Conservation (phyloP, 2,888 invertebrate species). For the Mythimna lalbum region DNA sequence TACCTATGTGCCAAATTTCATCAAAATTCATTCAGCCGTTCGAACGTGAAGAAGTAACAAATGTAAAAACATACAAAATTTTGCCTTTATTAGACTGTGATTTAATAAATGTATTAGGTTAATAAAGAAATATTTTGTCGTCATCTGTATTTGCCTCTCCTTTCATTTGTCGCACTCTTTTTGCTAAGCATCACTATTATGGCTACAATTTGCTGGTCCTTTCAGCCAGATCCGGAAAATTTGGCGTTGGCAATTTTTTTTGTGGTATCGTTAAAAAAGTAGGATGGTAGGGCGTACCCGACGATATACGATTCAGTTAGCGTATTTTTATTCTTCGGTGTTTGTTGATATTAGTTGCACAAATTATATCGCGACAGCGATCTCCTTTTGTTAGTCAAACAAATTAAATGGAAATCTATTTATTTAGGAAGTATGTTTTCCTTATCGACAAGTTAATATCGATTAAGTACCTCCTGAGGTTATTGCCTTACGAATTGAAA, state of each 20-base stretch:
- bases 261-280: not conserved
- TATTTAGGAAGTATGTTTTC: constrained; percentile 27
- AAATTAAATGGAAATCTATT: constrained; percentile 34
- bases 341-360: constrained; percentile 28
- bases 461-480: not conserved
- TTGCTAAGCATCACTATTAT: constrained; percentile 1
- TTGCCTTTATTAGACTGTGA: no score
- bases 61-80: no score
- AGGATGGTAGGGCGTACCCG: not conserved
- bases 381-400: constrained; percentile 35
- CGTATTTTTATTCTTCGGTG: not conserved
- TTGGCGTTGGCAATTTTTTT: not conserved
- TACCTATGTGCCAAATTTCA: no score
- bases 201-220: not conserved
- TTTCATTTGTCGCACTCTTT: not conserved
- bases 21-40: no score
- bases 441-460: constrained; percentile 20
- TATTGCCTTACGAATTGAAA: constrained; percentile 13
- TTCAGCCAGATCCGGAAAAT: not conserved
- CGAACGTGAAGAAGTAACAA: no score
- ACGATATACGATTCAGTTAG: not conserved
- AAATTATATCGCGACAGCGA: constrained; percentile 40
- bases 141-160: not conserved
- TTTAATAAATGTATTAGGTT: no score
- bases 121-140: not conserved